Conservation (phyloP, 1,140 invertebrate genomes). For the Brachionus calyciflorus region DNA sequence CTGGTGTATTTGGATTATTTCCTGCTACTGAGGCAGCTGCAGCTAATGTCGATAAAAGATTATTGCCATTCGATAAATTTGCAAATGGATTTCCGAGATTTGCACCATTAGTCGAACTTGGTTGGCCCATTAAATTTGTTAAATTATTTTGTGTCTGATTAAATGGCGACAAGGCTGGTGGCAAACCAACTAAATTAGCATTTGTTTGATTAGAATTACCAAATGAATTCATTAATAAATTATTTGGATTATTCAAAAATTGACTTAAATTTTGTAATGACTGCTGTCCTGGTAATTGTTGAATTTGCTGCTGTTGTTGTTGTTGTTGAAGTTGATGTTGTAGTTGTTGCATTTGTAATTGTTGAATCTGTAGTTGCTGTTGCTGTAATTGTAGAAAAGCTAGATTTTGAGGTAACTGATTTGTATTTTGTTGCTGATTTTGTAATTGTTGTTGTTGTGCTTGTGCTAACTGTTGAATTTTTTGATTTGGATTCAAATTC, state of each 20-base stretch:
- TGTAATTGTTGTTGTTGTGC: constrained; percentile 3
- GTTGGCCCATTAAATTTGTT: background rate
- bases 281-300: constrained; percentile 23
- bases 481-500: background rate
- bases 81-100: background rate
- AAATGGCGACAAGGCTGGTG: constrained; percentile 17
- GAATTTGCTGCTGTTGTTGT: background rate
- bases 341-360: constrained; percentile 6
- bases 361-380: constrained; percentile 24
- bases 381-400: constrained; percentile 11
- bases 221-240: constrained; percentile 18
- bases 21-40: background rate
- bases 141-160: constrained; percentile 4
- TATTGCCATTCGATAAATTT: constrained; percentile 7
- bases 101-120: background rate
- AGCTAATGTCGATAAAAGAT: constrained; percentile 15
- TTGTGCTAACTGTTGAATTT: constrained; percentile 9
- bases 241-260: background rate
- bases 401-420: background rate
- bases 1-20: background rate
- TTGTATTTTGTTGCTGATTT: background rate
- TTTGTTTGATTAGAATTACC: background rate
- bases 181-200: background rate
- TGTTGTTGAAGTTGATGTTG: constrained; percentile 15
- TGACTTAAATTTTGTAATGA: constrained; percentile 14